Base-by-base conservation (phyloP, 2,797 vertebrate species). In the Bradypus variegatus region DNA sequence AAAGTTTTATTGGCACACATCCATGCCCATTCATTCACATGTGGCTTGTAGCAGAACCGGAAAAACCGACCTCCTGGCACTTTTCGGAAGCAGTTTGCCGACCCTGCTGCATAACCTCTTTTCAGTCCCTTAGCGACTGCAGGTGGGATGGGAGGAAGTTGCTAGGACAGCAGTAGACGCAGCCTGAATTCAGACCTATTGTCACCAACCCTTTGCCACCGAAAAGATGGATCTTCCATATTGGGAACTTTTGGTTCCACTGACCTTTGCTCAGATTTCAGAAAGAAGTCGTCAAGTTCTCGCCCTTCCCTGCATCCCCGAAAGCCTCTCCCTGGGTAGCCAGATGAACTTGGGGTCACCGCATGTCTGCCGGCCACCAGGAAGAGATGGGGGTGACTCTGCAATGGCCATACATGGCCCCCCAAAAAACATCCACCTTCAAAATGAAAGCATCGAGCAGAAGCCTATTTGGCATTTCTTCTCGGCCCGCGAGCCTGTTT, bases 191-290 rank as follows among this genome's bases (percentile, higher is more conserved):
- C 65, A 36, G 31, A 11, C 41, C 41, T n/a, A 29, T 21, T 72
- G 65, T 48, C 38, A 13, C 64, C 1, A 23, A 31, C 76, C 50
- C 29, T 33, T 45, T n/a, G 15, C 50, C 10, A 21, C 5, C 0
- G 2, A 8, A 23, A 31, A 72, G 55, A 36, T 31, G 16, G 58
- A 36, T 27, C 75, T 19, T 19, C 53, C 18, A 16, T 16, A 4
- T 53, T 15, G 55, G 55, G 18, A 18, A 18, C 55, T 55, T 16
- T 55, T 16, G 14, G 53, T 55, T 55, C 53, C 55, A 19, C 55
- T 55, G 55, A 55, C 55, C 18, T 6, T 19, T 6, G 29, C 79
- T 64, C 16, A 31, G 38, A 31, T 21, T 21, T 45, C 10, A 10
- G 79, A 31, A 60, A 27, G 55, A 41, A 62, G 38, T 19, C 38